These are phyloP conservation scores for Erythrolamprus reginae DNA, from an alignment of 2,113 vertebrate species.

Conservation along the genomic window DNA sequence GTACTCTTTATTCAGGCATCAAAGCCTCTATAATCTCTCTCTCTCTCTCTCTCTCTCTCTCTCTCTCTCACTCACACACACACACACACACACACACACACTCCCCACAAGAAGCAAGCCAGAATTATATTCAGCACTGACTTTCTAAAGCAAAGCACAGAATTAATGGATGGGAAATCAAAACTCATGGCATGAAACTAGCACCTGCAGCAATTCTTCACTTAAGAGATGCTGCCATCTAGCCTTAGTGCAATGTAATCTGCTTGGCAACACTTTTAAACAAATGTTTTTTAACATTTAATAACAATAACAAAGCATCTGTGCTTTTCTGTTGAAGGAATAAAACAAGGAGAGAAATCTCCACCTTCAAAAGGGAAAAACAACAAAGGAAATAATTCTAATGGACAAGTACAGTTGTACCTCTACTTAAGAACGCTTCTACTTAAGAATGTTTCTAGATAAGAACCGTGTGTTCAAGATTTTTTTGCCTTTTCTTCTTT, in stretches of 20 bases:
- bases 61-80: too few relatives aligned
- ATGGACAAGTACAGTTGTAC: background rate
- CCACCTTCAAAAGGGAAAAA: background rate
- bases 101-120: background rate
- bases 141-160: slow-evolving; percentile 26
- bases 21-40: too few relatives aligned
- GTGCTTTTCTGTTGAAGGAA: background rate
- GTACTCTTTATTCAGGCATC: too few relatives aligned
- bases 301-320: background rate
- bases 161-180: background rate
- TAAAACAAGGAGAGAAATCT: background rate
- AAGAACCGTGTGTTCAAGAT: too few relatives aligned
- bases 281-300: slow-evolving; percentile 17
- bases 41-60: too few relatives aligned
- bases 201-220: slow-evolving; percentile 16
- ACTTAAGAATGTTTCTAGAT: too few relatives aligned
- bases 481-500: too few relatives aligned
- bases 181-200: slow-evolving; percentile 32
- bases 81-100: too few relatives aligned
- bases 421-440: too few relatives aligned
- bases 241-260: slow-evolving; percentile 42
- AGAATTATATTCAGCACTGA: background rate
- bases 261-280: slow-evolving; percentile 24
- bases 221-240: slow-evolving; percentile 52
- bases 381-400: background rate